phyloP scores from a whole-genome alignment of 1,140 invertebrate species.

The Vanessa tameamea region DNA sequence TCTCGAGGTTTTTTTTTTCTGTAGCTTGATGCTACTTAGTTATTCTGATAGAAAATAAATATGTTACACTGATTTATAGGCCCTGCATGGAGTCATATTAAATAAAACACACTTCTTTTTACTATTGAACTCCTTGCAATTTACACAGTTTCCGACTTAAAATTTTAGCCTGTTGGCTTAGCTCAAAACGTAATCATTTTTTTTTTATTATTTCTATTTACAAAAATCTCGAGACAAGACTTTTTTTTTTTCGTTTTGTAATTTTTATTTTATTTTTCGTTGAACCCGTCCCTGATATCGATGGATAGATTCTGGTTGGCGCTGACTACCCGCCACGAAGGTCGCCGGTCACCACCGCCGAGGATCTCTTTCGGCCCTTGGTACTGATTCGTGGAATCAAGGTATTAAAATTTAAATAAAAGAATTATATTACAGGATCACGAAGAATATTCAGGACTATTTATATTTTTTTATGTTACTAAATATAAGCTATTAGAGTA shows the following conservation, averaged over 20 bases:
- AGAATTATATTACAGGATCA: slow-evolving; percentile 7
- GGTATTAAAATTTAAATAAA: slow-evolving; percentile 36
- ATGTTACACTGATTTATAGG: too few species aligned
- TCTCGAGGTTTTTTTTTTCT: neutral
- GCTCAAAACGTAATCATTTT: too few species aligned
- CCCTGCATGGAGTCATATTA: too few species aligned
- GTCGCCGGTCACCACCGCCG: slow-evolving; percentile 63
- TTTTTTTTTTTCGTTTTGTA: slow-evolving; percentile 36
- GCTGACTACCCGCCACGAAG: slow-evolving; percentile 57
- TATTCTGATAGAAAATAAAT: neutral
- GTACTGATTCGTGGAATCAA: slow-evolving; percentile 60
- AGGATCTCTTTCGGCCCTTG: slow-evolving; percentile 79
- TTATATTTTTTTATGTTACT: neutral
- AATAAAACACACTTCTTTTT: neutral
- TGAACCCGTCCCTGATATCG: slow-evolving; percentile 43
- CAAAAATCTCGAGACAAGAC: neutral
- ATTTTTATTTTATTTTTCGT: slow-evolving; percentile 50
- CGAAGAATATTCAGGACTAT: neutral
- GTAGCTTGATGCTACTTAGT: neutral
- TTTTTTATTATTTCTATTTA: neutral
- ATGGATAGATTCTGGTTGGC: slow-evolving; percentile 67
- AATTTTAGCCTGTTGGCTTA: neutral
- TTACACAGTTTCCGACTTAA: neutral
- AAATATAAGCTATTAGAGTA: neutral
- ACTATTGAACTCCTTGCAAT: neutral